Percentiles rank a stretch among this genome's conserved stretches.
Evolutionary conservation across 35 echinoderm and acorn worm genomes (phyloP).

Genomic region (Apostichopus californicus): DNA sequence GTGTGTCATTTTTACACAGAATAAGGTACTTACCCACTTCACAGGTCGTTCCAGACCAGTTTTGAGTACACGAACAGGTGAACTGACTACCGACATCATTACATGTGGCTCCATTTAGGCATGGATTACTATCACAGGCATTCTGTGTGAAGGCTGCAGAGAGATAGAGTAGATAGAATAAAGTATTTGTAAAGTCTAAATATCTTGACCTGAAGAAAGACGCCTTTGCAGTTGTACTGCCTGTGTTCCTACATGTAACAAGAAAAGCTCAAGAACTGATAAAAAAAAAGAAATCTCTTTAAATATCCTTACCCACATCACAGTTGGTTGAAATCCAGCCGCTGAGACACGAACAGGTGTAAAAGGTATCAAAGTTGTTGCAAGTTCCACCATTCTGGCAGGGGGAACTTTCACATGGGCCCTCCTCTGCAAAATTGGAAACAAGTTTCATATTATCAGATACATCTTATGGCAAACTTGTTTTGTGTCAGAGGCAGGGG

Average conservation of each 20-base stretch:
- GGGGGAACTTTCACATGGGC: slow-evolving; percentile 71
- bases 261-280: too few relatives aligned
- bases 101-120: slow-evolving; percentile 72
- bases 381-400: slow-evolving; percentile 80
- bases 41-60: slow-evolving; percentile 66
- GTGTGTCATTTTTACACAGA: too few relatives aligned
- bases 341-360: slow-evolving; percentile 52
- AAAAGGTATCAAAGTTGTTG: slow-evolving; percentile 53
- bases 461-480: too few relatives aligned
- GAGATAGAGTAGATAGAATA: neutral
- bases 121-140: slow-evolving; percentile 75
- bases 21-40: slow-evolving; percentile 50
- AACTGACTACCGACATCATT: slow-evolving; percentile 31
- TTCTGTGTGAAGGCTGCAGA: slow-evolving; percentile 26
- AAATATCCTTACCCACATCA: slow-evolving; percentile 55
- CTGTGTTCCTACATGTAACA: too few relatives aligned
- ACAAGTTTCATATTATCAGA: too few relatives aligned
- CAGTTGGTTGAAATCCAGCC: slow-evolving; percentile 75
- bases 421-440: slow-evolving; percentile 1
- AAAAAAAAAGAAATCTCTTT: neutral
- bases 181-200: too few relatives aligned
- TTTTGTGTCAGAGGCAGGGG: too few relatives aligned
- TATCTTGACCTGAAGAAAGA: too few relatives aligned
- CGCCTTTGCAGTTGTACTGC: too few relatives aligned
- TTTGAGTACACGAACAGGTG: slow-evolving; percentile 65